Conservation (phyloP, 2,797 vertebrate genomes). For the Takifugu ocellatus region DNA sequence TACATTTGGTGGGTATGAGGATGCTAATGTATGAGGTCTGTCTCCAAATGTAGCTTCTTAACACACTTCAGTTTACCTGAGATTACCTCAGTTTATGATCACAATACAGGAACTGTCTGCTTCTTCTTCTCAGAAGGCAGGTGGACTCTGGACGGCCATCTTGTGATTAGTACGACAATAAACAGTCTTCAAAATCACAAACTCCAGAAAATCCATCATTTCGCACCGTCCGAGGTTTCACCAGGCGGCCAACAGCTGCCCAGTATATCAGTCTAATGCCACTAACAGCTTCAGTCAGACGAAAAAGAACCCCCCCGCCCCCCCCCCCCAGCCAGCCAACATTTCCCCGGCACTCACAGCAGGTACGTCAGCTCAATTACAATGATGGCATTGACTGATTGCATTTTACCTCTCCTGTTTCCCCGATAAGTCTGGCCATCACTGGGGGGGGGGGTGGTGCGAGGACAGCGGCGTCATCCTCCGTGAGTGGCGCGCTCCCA, state of each 20-base stretch:
- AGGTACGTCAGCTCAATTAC: constrained; percentile 74
- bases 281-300: constrained; percentile 59
- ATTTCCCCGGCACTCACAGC: constrained; percentile 61
- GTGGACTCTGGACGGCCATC: neutral
- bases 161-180: constrained; percentile 32
- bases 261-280: constrained; percentile 30
- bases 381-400: constrained; percentile 75
- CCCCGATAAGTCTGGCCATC: constrained; percentile 68
- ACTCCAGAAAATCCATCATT: constrained; percentile 37
- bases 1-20: no score
- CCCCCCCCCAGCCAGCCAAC: constrained; percentile 49
- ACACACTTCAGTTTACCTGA: no score
- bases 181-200: constrained; percentile 41
- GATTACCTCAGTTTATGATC: no score
- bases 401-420: constrained; percentile 66
- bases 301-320: constrained; percentile 46
- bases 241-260: constrained; percentile 41
- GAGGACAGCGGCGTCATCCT: constrained; percentile 40
- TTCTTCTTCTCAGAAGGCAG: neutral
- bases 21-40: no score
- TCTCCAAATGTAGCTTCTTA: no score
- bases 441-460: constrained; percentile 27
- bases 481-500: constrained; percentile 63
- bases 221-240: constrained; percentile 36
- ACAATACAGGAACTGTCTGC: no score